phyloP scores from a whole-genome alignment of 2,113 vertebrate genomes.

The Heterochromis multidens region DNA sequence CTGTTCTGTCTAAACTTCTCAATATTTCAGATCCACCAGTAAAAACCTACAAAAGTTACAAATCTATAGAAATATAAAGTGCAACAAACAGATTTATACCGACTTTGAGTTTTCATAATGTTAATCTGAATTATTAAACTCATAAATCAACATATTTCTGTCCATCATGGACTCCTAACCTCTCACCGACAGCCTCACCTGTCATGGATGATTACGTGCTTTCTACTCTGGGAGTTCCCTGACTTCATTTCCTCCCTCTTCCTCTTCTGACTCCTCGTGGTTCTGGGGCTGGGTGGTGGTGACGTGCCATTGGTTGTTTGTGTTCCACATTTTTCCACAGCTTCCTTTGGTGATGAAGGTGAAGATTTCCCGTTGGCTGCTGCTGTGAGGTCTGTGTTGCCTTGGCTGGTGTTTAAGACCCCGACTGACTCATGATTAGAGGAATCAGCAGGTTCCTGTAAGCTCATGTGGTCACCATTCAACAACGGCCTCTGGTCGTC shows the following conservation, averaged over 20 bases:
- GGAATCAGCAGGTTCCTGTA: slow-evolving; percentile 20
- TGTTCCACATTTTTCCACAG: not conserved
- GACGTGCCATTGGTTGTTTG: slow-evolving; percentile 65
- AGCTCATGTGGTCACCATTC: not conserved
- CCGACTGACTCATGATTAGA: slow-evolving; percentile 1
- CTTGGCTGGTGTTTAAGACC: not conserved
- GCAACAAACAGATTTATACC: fast-evolving
- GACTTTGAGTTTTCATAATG: no score
- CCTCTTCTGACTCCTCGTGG: slow-evolving; percentile 51
- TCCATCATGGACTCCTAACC: not conserved
- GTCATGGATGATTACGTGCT: slow-evolving; percentile 12
- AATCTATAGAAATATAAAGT: not conserved
- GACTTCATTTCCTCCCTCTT: slow-evolving; percentile 46
- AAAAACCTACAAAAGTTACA: not conserved
- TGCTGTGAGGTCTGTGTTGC: not conserved
- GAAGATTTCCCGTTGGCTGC: slow-evolving; percentile 7
- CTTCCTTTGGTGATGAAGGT: not conserved
- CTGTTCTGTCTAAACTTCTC: not conserved
- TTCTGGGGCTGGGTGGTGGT: slow-evolving; percentile 32
- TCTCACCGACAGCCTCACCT: slow-evolving; percentile 3
- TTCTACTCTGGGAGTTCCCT: not conserved
- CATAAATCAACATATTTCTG: no score
- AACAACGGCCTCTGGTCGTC: not conserved
- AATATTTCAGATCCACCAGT: fast-evolving
- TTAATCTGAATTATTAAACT: no score